Evolutionary conservation across 1,140 invertebrate genomes (phyloP), one percentile per base, ranked within the genome.

Genomic region (Leptonema lineaticorne): DNA sequence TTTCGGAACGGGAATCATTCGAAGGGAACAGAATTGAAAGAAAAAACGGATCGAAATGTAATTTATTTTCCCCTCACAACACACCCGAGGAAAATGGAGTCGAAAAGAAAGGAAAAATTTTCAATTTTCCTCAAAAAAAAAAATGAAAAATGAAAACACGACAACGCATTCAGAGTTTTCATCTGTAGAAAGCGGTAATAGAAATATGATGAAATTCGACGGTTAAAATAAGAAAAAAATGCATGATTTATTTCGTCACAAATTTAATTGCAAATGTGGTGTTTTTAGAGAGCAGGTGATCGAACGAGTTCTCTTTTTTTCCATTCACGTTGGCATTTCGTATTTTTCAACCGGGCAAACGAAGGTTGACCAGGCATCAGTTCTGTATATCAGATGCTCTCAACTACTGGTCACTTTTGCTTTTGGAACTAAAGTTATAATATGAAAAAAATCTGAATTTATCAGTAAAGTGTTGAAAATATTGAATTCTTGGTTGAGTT

Each of bases 191-290:
- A n/a, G n/a, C n/a, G n/a, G n/a, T n/a, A n/a, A 33, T 33, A 33
- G 30, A 33, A 33, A 33, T 33, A 11, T 33, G 11, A 41, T 41
- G 56, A 28, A 58, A 58, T 58, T 58, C 26, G 29, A 58, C 18
- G 48, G 11, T 8, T 53, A 53, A 2, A 11, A 20, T 3, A 53
- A 53, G 48, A n/a, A n/a, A n/a, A n/a, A n/a, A n/a, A n/a, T 14
- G 4, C 3, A 45, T 53, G 50, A 53, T 53, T 53, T 53, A 53
- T 53, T 24, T 26, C 50, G 22, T 53, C 27, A 53, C 50, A 53
- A 53, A 53, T 53, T 53, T 53, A 53, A 53, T 53, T 53, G 50
- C 20, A 53, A 33, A 33, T 33, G 30, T 33, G 30, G 11, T 14
- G 37, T 41, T 41, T 41, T 41, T 41, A 41, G 9, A 41, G 37